These are phyloP conservation scores for Saturnia japonica DNA, from an alignment of 2,888 invertebrate genomes.

Conservation along the genomic window DNA sequence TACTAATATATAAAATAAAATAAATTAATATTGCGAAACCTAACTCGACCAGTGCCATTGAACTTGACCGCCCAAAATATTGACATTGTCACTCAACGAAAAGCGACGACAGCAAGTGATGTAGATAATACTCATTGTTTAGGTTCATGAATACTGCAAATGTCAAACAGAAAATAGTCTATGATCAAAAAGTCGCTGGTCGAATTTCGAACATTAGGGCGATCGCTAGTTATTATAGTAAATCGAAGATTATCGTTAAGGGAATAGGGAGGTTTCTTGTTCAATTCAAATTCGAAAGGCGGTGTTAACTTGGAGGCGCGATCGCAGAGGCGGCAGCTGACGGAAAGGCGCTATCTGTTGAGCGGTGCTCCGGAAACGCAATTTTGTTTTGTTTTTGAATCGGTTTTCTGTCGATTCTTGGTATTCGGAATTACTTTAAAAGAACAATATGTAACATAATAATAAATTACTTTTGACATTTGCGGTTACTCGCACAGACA, in stretches of 20 bases:
- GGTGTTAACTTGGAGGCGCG: constrained; percentile 44
- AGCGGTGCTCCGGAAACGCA: constrained; percentile 72
- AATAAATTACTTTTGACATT: constrained; percentile 36
- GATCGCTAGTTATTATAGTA: neutral
- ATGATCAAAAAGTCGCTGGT: no score
- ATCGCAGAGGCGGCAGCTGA: constrained; percentile 64
- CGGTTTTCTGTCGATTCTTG: constrained; percentile 51
- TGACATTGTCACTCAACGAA: no score
- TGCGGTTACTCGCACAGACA: constrained; percentile 53
- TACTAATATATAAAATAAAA: constrained; percentile 11
- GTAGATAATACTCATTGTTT: no score
- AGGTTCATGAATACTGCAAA: no score
- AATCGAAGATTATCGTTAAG: neutral
- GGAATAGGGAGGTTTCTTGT: neutral
- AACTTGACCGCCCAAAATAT: no score
- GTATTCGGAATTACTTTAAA: constrained; percentile 36
- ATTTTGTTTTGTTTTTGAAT: constrained; percentile 72
- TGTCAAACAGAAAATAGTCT: no score
- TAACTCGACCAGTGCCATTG: no score
- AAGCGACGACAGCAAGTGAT: no score
- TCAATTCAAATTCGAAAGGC: constrained; percentile 35
- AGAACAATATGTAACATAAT: constrained; percentile 32
- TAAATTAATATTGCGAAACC: constrained; percentile 16
- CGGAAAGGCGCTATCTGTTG: constrained; percentile 80
- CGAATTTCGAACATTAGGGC: no score